Base-by-base conservation (phyloP, 2,797 vertebrate genomes). In the Gobio occitaniae region DNA sequence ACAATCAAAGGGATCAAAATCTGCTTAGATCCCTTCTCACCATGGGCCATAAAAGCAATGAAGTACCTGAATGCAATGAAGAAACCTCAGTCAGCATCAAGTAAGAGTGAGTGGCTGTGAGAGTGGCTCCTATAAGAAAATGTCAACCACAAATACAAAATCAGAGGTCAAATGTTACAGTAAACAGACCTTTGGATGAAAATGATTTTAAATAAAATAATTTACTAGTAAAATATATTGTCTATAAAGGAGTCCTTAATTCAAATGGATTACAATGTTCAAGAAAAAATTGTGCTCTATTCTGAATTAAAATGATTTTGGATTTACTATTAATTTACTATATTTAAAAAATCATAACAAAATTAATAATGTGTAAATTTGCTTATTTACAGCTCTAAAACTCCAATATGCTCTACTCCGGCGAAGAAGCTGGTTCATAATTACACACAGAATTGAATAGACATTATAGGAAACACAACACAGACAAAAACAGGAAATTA, bases 41-140 rank as follows among this genome's bases (percentile, higher is more conserved):
- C 0, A 2, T 94, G 93, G 94, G 90, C 93, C 9, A 21, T 71
- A 61, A 90, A 19, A 19, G 88, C 80, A 78, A 93, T 89, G 81
- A 88, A 85, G 9, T 88, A 72, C 66, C 41, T 96, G 9, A 89
- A 95, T n/a, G 69, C 32, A 71, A 93, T 87, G 68, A 80, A 86
- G 44, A 2, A n/a, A 16, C 3, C 0, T 4, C 19, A 65, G 8
- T 1, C 56, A 21, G 3, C 2, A 0, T 0, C 0, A 4, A n/a
- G n/a, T n/a, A n/a, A n/a, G n/a, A n/a, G n/a, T n/a, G n/a, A n/a
- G n/a, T n/a, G n/a, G n/a, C 50, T n/a, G 12, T 21, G 70, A 16
- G 85, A 0, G 17, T 10, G 47, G 56, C 2, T 3, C 25, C n/a
- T 8, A 36, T 13, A 32, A 17, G 15, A 66, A 9, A 0, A 38